Percentiles rank a stretch among this genome's conserved stretches.
Evolutionary conservation across 1,140 invertebrate species (phyloP).

Genomic region (Lepidostoma basale): DNA sequence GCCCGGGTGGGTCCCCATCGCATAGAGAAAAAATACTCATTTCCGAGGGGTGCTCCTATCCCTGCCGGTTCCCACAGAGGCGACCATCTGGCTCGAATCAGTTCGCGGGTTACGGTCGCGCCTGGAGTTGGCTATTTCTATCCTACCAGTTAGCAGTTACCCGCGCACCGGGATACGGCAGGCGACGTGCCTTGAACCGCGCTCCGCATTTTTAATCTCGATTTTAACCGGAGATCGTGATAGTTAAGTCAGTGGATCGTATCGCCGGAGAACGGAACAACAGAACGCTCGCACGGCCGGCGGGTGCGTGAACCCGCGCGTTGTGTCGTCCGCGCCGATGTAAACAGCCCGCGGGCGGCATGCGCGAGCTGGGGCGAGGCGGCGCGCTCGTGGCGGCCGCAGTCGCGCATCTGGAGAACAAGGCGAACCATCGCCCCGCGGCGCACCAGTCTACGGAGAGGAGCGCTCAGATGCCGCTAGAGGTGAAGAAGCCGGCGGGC

Average conservation of each 20-base stretch:
- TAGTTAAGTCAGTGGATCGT: background rate
- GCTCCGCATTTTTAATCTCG: background rate
- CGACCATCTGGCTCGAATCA: constrained; percentile 40
- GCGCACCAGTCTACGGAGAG: constrained; percentile 48
- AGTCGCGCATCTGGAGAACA: constrained; percentile 56
- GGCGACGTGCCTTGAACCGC: background rate
- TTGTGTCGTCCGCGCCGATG: background rate
- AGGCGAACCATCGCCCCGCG: constrained; percentile 48
- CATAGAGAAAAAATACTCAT: constrained; percentile 29
- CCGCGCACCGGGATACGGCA: background rate
- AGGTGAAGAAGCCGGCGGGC: constrained; percentile 9
- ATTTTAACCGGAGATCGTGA: background rate
- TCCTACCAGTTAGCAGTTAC: background rate
- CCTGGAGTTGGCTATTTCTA: constrained; percentile 14
- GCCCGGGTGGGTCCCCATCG: background rate
- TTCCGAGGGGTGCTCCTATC: constrained; percentile 35
- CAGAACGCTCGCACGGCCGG: background rate
- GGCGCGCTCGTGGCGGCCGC: constrained; percentile 59
- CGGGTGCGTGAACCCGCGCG: constrained; percentile 8
- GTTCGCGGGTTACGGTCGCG: constrained; percentile 3
- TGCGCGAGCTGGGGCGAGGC: constrained; percentile 49
- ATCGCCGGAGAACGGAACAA: background rate
- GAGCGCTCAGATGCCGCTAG: constrained; percentile 29
- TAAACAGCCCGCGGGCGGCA: background rate
- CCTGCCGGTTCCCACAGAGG: constrained; percentile 1